Base-by-base conservation (phyloP, 2,888 invertebrate genomes). In the Tetrapedia diversipes region DNA sequence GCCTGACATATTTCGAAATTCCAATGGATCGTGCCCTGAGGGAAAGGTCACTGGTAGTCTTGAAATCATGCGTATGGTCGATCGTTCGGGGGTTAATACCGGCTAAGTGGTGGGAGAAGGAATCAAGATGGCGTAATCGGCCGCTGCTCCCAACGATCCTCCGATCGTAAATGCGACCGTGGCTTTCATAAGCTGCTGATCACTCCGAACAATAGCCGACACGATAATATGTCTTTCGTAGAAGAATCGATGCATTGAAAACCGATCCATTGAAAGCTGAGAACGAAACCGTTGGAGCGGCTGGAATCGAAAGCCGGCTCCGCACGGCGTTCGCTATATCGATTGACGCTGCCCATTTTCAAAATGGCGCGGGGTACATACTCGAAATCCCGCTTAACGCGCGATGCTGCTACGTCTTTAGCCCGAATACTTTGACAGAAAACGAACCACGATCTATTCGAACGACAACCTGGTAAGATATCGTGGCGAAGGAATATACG, bases 301-400 rank as follows among this genome's bases (percentile, higher is more conserved):
- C 11, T 34, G 49, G 49, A 70, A 64, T 66, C 57, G 72, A 57
- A 70, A 71, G 76, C 80, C 74, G 81, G 65, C 72, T 68, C 79
- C 82, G 85, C 79, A 81, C 84, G 87, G 78, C 80, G 82, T 77
- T 84, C 78, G 88, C 87, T 88, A 86, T 87, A 89, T 90, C 89
- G 90, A 90, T 90, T 86, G 86, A 87, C 78, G 86, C 65, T 86
- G 88, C 85, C 89, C 88, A 86, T 88, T 90, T 90, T 87, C 90
- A 90, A 90, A 90, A 90, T 90, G 90, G 90, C 90, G 90, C 83
- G 83, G 81, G 77, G 68, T 75, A 82, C 80, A 81, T 80, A 76
- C 66, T 77, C 72, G 79, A 83, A 81, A 72, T 79, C 69, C 78
- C 75, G 80, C 61, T 60, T 32, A 63, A 27, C 59, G 60, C 72